These are phyloP conservation scores for Ceratoteleas bidentatus DNA, from an alignment of 1,140 invertebrate species.

Conservation along the genomic window DNA sequence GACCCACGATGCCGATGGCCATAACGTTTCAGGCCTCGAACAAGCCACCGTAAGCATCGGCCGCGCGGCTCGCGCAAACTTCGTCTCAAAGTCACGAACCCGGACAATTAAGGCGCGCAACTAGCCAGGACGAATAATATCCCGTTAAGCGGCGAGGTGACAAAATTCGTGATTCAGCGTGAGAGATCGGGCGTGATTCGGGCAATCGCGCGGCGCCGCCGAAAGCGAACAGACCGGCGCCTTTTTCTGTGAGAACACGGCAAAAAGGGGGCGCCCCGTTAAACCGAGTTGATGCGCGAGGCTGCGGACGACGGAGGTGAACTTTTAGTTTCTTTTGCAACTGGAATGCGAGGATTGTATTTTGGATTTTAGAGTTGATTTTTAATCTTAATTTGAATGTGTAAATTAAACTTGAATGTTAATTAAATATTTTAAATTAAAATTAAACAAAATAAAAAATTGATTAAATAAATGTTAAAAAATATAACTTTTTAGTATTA, in stretches of 20 bases:
- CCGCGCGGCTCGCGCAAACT: slow-evolving; percentile 51
- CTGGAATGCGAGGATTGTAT: too few species aligned
- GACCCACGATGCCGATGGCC: slow-evolving; percentile 66
- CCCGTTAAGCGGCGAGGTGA: slow-evolving; percentile 74
- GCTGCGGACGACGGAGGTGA: neutral
- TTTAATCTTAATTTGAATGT: too few species aligned
- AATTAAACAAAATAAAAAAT: too few species aligned
- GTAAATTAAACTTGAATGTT: too few species aligned
- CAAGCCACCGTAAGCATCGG: slow-evolving; percentile 61
- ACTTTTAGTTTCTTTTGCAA: neutral
- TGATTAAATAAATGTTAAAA: too few species aligned
- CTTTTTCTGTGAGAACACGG: neutral
- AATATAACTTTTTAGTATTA: too few species aligned
- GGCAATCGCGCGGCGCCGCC: neutral
- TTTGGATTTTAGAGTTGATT: too few species aligned
- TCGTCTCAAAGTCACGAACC: slow-evolving; percentile 73
- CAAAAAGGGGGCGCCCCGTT: slow-evolving; percentile 2
- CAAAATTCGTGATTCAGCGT: slow-evolving; percentile 67
- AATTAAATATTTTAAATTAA: too few species aligned
- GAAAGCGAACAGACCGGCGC: neutral
- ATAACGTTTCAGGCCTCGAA: slow-evolving; percentile 65
- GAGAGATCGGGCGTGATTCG: slow-evolving; percentile 12
- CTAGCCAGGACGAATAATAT: slow-evolving; percentile 72
- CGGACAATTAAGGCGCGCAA: slow-evolving; percentile 76
- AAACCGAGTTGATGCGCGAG: neutral